These are phyloP conservation scores for Centropristis striata DNA, from an alignment of 2,113 vertebrate genomes.

Conservation along the genomic window DNA sequence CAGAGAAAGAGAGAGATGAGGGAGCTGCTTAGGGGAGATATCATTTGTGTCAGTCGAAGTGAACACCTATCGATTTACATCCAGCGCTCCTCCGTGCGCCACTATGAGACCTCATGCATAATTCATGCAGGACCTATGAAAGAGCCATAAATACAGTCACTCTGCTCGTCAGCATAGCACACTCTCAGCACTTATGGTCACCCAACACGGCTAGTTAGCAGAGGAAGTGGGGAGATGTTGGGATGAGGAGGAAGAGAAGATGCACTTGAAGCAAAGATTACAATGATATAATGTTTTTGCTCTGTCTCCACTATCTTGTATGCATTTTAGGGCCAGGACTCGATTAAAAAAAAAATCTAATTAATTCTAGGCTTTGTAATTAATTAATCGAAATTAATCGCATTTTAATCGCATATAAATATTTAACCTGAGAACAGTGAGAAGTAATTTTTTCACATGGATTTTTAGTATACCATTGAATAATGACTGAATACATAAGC, in stretches of 20 bases:
- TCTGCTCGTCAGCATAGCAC: conserved; percentile 39
- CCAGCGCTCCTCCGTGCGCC: conserved; percentile 48
- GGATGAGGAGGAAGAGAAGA: conserved; percentile 5
- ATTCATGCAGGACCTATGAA: conserved; percentile 77
- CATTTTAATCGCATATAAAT: too few relatives aligned
- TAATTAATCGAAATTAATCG: too few relatives aligned
- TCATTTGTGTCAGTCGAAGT: conserved; percentile 68
- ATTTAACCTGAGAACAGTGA: too few relatives aligned
- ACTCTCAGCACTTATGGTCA: conserved; percentile 62
- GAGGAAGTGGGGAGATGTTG: conserved; percentile 17
- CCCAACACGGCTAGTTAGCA: conserved; percentile 50
- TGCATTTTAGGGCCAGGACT: too few relatives aligned
- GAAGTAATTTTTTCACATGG: too few relatives aligned
- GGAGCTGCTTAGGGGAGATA: conserved; percentile 68
- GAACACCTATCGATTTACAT: conserved; percentile 82
- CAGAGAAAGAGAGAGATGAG: conserved; percentile 25
- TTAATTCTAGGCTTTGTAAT: too few relatives aligned
- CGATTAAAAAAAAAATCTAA: too few relatives aligned
- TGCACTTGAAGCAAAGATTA: conserved; percentile 9
- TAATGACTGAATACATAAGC: too few relatives aligned
- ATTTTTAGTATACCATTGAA: too few relatives aligned
- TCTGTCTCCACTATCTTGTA: neutral
- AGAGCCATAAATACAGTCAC: conserved; percentile 76
- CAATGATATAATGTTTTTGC: conserved; percentile 12
- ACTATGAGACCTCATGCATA: conserved; percentile 71